Conservation (phyloP, 2,113 vertebrate species). For the Albula glossodonta region DNA sequence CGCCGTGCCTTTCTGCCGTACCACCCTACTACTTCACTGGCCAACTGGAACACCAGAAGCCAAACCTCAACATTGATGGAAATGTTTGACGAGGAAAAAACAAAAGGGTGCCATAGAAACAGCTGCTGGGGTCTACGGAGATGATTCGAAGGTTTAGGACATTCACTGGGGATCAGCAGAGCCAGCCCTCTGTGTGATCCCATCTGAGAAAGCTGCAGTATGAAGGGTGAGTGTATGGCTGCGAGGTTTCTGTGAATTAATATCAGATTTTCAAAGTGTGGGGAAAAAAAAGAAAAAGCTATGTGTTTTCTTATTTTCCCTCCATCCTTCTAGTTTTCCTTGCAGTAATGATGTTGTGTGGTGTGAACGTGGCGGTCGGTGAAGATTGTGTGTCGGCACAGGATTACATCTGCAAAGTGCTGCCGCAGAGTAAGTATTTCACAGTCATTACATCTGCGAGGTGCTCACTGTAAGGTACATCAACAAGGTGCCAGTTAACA, state of each 20-base stretch:
- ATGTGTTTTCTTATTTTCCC: neutral
- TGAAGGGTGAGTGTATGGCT: conserved; percentile 12
- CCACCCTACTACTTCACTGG: neutral
- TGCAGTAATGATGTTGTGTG: neutral
- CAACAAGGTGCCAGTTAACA: no score
- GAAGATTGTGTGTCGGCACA: conserved; percentile 4
- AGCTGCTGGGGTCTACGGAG: neutral
- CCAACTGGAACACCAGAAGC: conserved; percentile 15
- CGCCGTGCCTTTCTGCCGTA: no score
- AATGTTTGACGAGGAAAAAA: neutral
- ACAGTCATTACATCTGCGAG: neutral
- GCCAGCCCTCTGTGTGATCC: neutral
- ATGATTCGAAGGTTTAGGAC: neutral
- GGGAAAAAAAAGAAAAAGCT: neutral
- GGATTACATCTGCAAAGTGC: conserved; percentile 15
- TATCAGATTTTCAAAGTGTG: neutral
- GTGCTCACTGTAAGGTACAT: no score
- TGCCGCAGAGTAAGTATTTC: conserved; percentile 19
- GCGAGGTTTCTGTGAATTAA: neutral
- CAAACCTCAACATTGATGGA: neutral
- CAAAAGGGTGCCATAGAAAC: conserved; percentile 12
- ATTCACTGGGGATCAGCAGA: neutral
- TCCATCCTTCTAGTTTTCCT: neutral
- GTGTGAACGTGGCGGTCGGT: conserved; percentile 2
- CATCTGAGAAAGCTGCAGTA: neutral